Evolutionary conservation across 2,797 vertebrate species (phyloP), one percentile per base, ranked within the genome.

Genomic region (Phrynocephalus vlangalii): DNA sequence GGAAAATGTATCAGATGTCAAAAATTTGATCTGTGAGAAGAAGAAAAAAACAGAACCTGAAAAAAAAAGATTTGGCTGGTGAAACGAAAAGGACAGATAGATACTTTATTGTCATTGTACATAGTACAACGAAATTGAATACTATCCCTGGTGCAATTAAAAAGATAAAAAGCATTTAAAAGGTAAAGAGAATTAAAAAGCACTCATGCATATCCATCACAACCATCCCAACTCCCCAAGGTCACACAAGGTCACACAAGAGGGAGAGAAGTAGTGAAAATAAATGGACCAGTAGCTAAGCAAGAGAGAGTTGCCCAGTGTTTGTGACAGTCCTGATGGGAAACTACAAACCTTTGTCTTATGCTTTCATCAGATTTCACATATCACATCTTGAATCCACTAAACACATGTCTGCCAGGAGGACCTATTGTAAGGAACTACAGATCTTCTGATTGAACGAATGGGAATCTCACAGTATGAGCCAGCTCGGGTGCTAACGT

Each of bases 301-400:
- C 80, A 84, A 90, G 89, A 86, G 68, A 82, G 89, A 91, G 79
- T 87, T 95, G 95, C 86, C 92, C 93, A 89, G n/a, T 52, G n/a
- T 90, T 24, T 66, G n/a, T 79, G 84, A 94, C 86, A 44, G 38
- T 5, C 94, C 88, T 88, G 82, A 82, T 66, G 30, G 94, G 93
- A 86, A 93, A 28, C 52, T 73, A 90, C 91, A 76, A 92, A 33
- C 87, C 72, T 71, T 94, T 94, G 66, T 91, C 80, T 28, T 60
- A 38, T 79, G 91, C 66, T 28, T 6, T 71, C 87, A 77, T 68
- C 68, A 28, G 90, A 71, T 86, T 82, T 91, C 82, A 83, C 63
- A 89, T 3, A 44, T 84, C 89, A 71, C 86, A 86, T 84, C 89
- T 81, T 81, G 90, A 89, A 79, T 91, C 86, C 70, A 76, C 11